These are phyloP conservation scores for Threskiornis aethiopicus DNA, from an alignment of 2,797 vertebrate genomes.

Conservation along the genomic window DNA sequence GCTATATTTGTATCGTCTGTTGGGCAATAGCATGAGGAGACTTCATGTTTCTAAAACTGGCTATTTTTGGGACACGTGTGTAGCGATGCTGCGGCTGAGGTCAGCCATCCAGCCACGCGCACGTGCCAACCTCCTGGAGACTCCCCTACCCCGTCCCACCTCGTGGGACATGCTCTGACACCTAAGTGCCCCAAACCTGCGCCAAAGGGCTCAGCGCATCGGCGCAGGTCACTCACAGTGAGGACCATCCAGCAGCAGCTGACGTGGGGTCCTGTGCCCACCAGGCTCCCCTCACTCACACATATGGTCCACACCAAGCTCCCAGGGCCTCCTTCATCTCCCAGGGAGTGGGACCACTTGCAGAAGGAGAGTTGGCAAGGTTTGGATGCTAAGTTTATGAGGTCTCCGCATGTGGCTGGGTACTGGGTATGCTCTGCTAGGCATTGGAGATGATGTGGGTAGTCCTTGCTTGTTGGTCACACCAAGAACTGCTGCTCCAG, in stretches of 20 bases:
- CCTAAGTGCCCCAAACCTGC: not conserved
- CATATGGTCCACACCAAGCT: not conserved
- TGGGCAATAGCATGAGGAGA: not conserved
- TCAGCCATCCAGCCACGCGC: not conserved
- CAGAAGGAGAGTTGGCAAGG: not conserved
- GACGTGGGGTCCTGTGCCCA: not conserved
- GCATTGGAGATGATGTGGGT: not conserved
- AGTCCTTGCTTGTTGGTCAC: not conserved
- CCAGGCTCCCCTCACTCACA: not conserved
- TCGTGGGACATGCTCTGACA: rapidly evolving
- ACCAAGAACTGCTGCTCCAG: not conserved
- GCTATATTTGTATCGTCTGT: not conserved
- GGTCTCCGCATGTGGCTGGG: not conserved
- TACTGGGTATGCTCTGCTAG: not conserved
- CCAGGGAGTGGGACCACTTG: not conserved
- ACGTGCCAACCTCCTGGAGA: not conserved
- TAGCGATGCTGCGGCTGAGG: not conserved
- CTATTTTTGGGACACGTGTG: not conserved
- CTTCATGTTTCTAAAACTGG: not conserved
- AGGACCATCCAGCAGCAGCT: not conserved
- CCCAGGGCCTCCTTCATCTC: rapidly evolving
- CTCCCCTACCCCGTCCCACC: rapidly evolving
- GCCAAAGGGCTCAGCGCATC: not conserved
- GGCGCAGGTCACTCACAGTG: not conserved
- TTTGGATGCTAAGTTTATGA: not conserved